Evolutionary conservation across 1,140 invertebrate genomes (phyloP).

Genomic region (Papilio machaon): DNA sequence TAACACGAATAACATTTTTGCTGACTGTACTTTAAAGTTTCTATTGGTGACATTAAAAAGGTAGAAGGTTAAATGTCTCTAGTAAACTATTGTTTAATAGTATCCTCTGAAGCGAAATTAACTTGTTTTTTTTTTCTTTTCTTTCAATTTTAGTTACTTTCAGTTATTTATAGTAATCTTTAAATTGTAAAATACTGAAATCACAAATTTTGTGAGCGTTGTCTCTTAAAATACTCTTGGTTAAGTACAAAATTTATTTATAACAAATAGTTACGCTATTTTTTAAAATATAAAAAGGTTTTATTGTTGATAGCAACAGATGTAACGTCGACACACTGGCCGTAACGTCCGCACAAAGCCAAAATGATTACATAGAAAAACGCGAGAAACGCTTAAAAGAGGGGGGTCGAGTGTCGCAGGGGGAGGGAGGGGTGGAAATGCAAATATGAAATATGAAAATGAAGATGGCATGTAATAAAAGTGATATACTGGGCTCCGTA

Average conservation of each 20-base stretch:
- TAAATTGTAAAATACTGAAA: no score
- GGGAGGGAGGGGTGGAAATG: constrained; percentile 68
- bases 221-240: neutral
- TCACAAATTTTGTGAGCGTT: neutral
- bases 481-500: constrained; percentile 83
- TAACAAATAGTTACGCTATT: neutral
- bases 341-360: constrained; percentile 55
- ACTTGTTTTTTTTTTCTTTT: no score
- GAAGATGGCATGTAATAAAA: constrained; percentile 84
- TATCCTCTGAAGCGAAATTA: neutral
- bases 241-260: neutral
- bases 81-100: constrained; percentile 1
- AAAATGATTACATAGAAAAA: constrained; percentile 74
- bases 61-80: constrained; percentile 26
- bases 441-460: constrained; percentile 84
- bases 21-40: constrained; percentile 23
- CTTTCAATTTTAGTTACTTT: no score
- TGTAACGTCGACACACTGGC: constrained; percentile 42
- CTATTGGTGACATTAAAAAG: constrained; percentile 23
- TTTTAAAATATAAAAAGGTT: neutral
- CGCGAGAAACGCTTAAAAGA: constrained; percentile 64
- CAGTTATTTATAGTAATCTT: no score
- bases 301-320: constrained; percentile 35
- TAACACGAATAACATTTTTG: neutral
- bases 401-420: constrained; percentile 42